A percentile compares a stretch with the other conserved stretches of the same genome.
These are phyloP conservation scores for Drosophila ercepeae DNA, from an alignment of 1,140 invertebrate genomes.

Conservation along the genomic window DNA sequence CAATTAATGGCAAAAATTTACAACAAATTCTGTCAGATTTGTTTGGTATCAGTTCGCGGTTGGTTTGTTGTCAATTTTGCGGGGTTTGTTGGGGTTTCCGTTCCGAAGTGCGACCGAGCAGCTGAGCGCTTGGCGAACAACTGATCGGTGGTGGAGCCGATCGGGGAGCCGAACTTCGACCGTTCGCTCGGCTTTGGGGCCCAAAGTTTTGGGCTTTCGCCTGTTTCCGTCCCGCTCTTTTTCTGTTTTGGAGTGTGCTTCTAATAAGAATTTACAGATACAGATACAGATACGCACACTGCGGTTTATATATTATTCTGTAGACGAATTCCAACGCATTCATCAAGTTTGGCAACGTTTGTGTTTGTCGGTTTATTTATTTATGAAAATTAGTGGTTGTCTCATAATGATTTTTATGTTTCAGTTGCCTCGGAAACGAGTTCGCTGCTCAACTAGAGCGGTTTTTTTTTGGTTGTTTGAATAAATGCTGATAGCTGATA, in stretches of 20 bases:
- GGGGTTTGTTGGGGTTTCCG: conserved; percentile 12
- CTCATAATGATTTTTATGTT: conserved; percentile 37
- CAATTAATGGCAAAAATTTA: conserved; percentile 73
- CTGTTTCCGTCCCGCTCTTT: conserved; percentile 8
- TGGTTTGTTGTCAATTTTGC: conserved; percentile 74
- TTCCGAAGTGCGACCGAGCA: conserved; percentile 54
- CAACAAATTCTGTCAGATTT: conserved; percentile 61
- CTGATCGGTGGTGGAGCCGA: conserved; percentile 52
- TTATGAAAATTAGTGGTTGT: conserved; percentile 65
- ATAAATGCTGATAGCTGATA: conserved; percentile 41
- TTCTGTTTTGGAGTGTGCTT: conserved; percentile 22
- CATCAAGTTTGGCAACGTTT: conserved; percentile 52
- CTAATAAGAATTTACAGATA: conserved; percentile 54
- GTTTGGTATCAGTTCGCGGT: neutral
- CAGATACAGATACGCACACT: neutral
- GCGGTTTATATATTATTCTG: conserved; percentile 31
- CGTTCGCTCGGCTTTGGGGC: conserved; percentile 1
- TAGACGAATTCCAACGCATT: conserved; percentile 69
- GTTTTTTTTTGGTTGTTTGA: conserved; percentile 44
- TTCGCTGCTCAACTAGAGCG: conserved; percentile 29
- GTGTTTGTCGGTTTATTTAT: conserved; percentile 74
- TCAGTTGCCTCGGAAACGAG: conserved; percentile 60
- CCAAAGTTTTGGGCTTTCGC: conserved; percentile 21
- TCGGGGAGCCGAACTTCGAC: conserved; percentile 2
- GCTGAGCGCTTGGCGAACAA: conserved; percentile 70